Base-by-base conservation (phyloP, 2,113 vertebrate genomes). In the Heliornis fulica region DNA sequence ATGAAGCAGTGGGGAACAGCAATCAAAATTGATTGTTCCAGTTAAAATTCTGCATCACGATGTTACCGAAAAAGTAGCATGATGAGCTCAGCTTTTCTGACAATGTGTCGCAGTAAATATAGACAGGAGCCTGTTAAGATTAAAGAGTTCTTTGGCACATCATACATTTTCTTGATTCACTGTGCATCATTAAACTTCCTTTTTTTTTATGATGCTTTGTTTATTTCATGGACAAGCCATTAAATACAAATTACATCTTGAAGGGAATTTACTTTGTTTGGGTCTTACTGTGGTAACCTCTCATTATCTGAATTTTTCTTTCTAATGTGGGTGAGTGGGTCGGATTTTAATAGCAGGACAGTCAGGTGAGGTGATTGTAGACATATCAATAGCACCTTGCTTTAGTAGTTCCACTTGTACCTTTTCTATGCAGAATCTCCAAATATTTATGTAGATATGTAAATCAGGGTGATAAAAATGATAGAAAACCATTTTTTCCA, bases 221-320 rank as follows among this genome's bases (percentile, higher is more conserved):
- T 97, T 96, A 93, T 94, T 97, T 97, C 79, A 95, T 45, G 56
- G 94, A 83, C 43, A 94, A 96, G 69, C 60, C 85, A 88, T 96
- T 97, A 94, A 80, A 97, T 97, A 94, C 89, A 96, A 97, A 98
- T 97, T 93, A 92, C 19, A 51, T 82, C 68, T 92, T 94, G 86
- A 96, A 95, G 88, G 43, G 90, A 90, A 54, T 90, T 90, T 91
- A 72, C 82, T 93, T 66, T 14, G 5, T 88, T 87, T 59, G 6
- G 29, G 36, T 88, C 64, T 91, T 92, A 48, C 14, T 64, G 57
- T 92, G 74, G 87, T 87, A 83, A 56, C 32, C 56, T 85, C 71
- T 97, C 90, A 92, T 96, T 94, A 90, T 75, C 88, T 70, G 25
- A 60, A 23, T 54, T 93, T 85, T 22, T 87, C 45, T 96, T 95